phyloP scores from a whole-genome alignment of 1,140 invertebrate species.

The Cydia strobilella region DNA sequence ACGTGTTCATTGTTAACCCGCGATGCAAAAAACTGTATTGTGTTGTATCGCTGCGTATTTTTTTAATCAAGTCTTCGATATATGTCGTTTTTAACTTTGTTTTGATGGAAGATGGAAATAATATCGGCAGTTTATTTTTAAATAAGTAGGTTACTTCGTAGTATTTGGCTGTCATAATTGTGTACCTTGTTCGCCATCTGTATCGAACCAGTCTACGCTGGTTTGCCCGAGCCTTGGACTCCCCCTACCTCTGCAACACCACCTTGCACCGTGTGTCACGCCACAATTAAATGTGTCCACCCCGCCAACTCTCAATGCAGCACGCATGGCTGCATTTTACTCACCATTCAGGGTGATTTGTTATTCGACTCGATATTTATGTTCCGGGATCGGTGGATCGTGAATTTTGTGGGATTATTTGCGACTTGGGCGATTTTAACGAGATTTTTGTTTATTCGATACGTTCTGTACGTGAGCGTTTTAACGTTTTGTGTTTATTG shows the following conservation, averaged over 20 bases:
- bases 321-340: slow-evolving; percentile 5
- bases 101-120: no score
- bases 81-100: no score
- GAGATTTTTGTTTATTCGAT: slow-evolving; percentile 21
- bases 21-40: no score
- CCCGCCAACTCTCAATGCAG: slow-evolving; percentile 28
- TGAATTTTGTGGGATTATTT: slow-evolving; percentile 19
- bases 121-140: no score
- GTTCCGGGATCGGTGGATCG: slow-evolving; percentile 11
- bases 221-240: not conserved
- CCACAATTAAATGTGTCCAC: slow-evolving; percentile 63
- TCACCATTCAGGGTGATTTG: slow-evolving; percentile 14
- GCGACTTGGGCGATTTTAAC: slow-evolving; percentile 7
- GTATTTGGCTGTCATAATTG: no score
- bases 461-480: not conserved
- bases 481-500: not conserved
- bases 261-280: not conserved
- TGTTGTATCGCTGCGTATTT: no score
- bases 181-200: no score
- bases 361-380: slow-evolving; percentile 29
- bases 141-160: no score
- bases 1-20: no score
- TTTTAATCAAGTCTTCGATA: no score
- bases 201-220: not conserved
- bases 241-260: not conserved